These are phyloP conservation scores for Oreochromis niloticus DNA, from an alignment of 2,113 vertebrate genomes.

Conservation along the genomic window DNA sequence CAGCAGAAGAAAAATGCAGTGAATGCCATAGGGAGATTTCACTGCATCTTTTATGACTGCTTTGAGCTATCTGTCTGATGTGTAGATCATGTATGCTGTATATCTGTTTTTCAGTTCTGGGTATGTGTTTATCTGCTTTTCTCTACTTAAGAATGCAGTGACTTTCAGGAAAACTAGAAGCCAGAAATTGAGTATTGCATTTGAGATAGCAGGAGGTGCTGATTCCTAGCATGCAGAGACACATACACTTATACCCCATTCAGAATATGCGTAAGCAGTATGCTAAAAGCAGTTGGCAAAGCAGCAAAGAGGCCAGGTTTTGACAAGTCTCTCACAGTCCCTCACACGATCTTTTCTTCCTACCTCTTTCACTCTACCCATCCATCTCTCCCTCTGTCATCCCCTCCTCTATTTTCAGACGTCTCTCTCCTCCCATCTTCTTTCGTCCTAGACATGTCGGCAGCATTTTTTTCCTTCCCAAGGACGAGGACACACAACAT, in stretches of 20 bases:
- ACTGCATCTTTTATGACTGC: not conserved
- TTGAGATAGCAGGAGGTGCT: not conserved
- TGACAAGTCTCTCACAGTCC: constrained; percentile 26
- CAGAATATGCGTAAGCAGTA: not conserved
- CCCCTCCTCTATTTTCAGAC: constrained; percentile 22
- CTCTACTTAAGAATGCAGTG: not conserved
- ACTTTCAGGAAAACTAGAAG: not conserved
- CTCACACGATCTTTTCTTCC: not conserved
- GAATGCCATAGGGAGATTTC: not conserved
- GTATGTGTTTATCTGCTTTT: not conserved
- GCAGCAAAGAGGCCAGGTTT: constrained; percentile 15
- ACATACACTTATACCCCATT: not conserved
- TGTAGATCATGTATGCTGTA: not conserved
- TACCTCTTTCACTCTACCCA: not conserved
- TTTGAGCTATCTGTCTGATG: not conserved
- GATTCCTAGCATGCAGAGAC: not conserved
- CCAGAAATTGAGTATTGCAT: not conserved
- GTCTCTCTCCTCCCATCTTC: not conserved
- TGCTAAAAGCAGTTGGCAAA: constrained; percentile 12
- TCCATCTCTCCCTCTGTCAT: not conserved
- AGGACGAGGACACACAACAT: constrained; percentile 17
- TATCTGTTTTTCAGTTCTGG: not conserved
- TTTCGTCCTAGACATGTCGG: constrained; percentile 33
- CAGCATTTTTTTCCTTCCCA: not conserved
- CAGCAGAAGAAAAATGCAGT: not conserved